phyloP scores from a whole-genome alignment of 2,113 vertebrate genomes.

The Brevimyrus niger region DNA sequence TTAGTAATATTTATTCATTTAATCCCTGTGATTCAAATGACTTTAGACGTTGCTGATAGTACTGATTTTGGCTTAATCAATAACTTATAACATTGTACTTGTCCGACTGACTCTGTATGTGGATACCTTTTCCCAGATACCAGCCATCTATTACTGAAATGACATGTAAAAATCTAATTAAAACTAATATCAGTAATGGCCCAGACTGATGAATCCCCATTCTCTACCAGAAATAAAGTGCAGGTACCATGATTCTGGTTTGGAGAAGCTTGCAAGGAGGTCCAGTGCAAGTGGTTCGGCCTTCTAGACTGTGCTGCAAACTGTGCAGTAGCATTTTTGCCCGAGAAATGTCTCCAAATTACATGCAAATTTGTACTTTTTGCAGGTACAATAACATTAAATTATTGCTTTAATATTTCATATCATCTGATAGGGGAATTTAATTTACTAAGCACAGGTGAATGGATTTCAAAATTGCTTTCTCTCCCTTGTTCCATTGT shows the following conservation, averaged over 20 bases:
- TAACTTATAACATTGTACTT: no score
- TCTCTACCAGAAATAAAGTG: not conserved
- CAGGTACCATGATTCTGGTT: not conserved
- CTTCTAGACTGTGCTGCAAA: not conserved
- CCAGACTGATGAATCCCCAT: not conserved
- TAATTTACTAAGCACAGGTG: not conserved
- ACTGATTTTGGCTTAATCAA: not conserved
- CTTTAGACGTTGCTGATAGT: not conserved
- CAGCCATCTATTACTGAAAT: not conserved
- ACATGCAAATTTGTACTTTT: not conserved
- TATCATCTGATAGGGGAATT: not conserved
- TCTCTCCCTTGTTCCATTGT: not conserved
- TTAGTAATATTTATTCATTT: not conserved
- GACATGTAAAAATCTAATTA: not conserved
- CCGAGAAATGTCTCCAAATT: not conserved
- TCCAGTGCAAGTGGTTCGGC: not conserved
- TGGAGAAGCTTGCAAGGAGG: not conserved
- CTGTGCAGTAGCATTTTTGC: not conserved
- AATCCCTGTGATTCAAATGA: not conserved
- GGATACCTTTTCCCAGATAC: not conserved
- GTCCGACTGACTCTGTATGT: not conserved
- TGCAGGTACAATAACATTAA: not conserved
- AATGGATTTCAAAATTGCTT: not conserved
- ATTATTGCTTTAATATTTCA: not conserved
- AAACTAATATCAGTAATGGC: not conserved